Evolutionary conservation across 2,797 vertebrate genomes (phyloP), one percentile per base, ranked within the genome.

Genomic region (Danionella dracula): DNA sequence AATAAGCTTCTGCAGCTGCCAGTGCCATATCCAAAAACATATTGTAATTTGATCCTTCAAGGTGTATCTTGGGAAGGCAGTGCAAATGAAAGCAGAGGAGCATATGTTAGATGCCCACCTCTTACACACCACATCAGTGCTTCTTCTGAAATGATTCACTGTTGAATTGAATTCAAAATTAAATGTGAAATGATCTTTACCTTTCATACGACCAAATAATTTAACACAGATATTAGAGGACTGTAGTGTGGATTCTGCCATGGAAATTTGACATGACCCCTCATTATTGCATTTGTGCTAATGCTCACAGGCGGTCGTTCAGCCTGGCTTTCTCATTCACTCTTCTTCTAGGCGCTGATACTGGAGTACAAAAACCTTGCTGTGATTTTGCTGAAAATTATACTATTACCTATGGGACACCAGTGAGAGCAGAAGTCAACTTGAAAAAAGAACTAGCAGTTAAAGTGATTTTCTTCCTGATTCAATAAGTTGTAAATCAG

Each of bases 401-500:
- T 35, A 55, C 29, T 17, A 42, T 56, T 38, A 58, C 61, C 41
- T 46, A n/a, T 54, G 60, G 66, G 65, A 56, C 62, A 58, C 38
- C 51, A 57, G 38, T 17, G n/a, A 46, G 59, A 53, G 62, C 23
- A 27, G 7, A 34, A 48, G 38, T 17, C 41, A 27, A 44, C 45
- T n/a, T 17, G 38, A 49, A 13, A 56, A 60, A 53, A 72, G 66
- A 55, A 58, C 65, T 55, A 17, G 40, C 29, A 35, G 61, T 66
- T 76, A 74, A 72, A 74, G 45, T 66, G 71, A 74, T 77, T 77
- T 66, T 77, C 60, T 69, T 61, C 10, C 9, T 66, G 61, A 77
- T 78, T 68, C 66, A 78, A 75, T 77, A 77, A 74, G 72, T 69
- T 72, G 50, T 74, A 74, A 70, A 77, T 77, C 75, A 74, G 66